Percentiles rank a stretch among this genome's conserved stretches.
Evolutionary conservation across 2,888 invertebrate genomes (phyloP).

Genomic region (Agriotes lineatus): DNA sequence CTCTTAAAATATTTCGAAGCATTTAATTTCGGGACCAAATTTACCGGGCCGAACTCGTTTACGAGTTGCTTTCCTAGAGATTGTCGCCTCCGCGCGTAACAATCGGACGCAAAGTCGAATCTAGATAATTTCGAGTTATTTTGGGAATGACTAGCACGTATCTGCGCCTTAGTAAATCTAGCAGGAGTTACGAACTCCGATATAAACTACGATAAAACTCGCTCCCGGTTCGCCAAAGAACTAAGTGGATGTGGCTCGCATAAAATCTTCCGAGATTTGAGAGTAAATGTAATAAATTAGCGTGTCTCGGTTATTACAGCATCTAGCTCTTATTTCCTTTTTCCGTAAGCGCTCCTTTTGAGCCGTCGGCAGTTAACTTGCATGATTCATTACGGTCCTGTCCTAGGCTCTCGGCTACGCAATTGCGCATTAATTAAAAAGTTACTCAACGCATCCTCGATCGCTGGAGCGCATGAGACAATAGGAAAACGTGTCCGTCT

Average conservation of each 20-base stretch:
- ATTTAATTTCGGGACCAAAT: neutral
- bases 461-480: too few species aligned
- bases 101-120: neutral
- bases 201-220: constrained; percentile 36
- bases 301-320: constrained; percentile 13
- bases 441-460: too few species aligned
- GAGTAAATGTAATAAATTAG: constrained; percentile 31
- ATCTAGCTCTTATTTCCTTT: constrained; percentile 20
- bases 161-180: constrained; percentile 23
- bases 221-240: constrained; percentile 23
- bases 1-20: neutral
- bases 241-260: constrained; percentile 22
- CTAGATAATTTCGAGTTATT: constrained; percentile 20
- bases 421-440: constrained; percentile 15
- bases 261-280: constrained; percentile 29
- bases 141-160: constrained; percentile 13
- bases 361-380: constrained; percentile 18
- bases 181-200: constrained; percentile 29
- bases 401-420: neutral
- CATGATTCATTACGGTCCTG: constrained; percentile 18
- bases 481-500: too few species aligned
- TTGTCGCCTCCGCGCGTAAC: neutral
- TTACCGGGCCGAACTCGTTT: neutral
- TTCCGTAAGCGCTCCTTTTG: constrained; percentile 9
- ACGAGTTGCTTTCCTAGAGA: neutral